Evolutionary conservation across 1,140 invertebrate species (phyloP), one percentile per base, ranked within the genome.

Genomic region (Leptestheria dahalacensis): DNA sequence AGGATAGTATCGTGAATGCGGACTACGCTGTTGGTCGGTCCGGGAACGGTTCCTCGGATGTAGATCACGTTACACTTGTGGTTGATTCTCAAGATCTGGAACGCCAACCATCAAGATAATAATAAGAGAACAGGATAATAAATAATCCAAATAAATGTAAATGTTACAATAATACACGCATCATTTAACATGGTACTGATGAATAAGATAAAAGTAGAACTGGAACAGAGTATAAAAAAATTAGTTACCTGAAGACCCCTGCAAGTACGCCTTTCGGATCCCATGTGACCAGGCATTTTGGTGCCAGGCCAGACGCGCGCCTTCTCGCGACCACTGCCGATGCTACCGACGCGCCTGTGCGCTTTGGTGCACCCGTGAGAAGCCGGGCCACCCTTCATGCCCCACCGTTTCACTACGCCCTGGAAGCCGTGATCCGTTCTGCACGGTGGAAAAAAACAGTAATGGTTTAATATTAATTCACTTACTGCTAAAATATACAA

Each of bases 261-360:
- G 12, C 81, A 65, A 33, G 78, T 76, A 64, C 85, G 77, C 76
- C 81, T 69, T 49, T 88, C 62, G 73, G 73, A 73, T 68, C 96
- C 96, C 94, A 98, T 97, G 67, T 95, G 88, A 33, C 96, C 96
- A 48, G 93, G 91, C 84, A 99, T 81, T 76, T 95, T 94, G 26
- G 88, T 94, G 57, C 96, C 96, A 52, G 89, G 90, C 84, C 89
- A 91, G 21, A 98, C 85, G 63, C 90, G 74, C 3, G 78, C 84
- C 71, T 91, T 90, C 65, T 82, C 77, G 57, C 86, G 82, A 62
- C 90, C 88, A 61, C 80, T 80, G 48, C 90, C 93, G 68, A 95
- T 92, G 66, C 86, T 86, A 62, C 96, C 97, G 56, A 84, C 80
- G 68, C 91, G 79, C 64, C 95, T 78, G 72, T 99, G 94, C 21